phyloP scores from a whole-genome alignment of 2,797 vertebrate genomes.

The Poeciliopsis turneri region DNA sequence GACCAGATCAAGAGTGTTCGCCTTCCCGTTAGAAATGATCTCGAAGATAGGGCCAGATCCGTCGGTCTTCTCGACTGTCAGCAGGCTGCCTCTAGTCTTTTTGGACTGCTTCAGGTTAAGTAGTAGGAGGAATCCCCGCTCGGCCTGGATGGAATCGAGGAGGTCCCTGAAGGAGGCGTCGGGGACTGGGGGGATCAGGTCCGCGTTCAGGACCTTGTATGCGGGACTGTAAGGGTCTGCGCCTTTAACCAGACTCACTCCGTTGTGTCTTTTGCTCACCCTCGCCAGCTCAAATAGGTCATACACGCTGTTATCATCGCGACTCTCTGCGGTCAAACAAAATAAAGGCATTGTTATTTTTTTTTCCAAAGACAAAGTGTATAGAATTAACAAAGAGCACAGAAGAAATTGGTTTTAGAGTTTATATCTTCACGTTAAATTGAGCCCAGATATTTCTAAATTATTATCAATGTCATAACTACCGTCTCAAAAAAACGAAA shows the following conservation, averaged over 20 bases:
- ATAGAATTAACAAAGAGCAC: not conserved
- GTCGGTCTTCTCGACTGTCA: conserved; percentile 89
- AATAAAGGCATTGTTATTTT: conserved; percentile 1
- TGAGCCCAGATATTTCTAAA: not conserved
- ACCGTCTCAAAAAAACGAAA: not conserved
- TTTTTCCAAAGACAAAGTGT: too few relatives aligned
- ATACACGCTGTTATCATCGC: conserved; percentile 91
- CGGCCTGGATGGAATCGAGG: conserved; percentile 90
- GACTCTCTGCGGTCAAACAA: conserved; percentile 75
- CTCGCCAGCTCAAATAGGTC: conserved; percentile 91
- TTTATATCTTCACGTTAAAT: not conserved
- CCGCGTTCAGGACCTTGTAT: conserved; percentile 91
- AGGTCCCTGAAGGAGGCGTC: conserved; percentile 92
- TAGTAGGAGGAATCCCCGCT: conserved; percentile 94
- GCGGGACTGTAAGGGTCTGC: conserved; percentile 91
- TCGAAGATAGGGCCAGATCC: conserved; percentile 90
- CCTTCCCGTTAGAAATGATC: conserved; percentile 92
- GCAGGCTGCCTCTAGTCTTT: conserved; percentile 87
- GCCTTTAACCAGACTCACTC: conserved; percentile 91
- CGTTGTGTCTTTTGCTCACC: conserved; percentile 83
- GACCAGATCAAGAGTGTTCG: conserved; percentile 91
- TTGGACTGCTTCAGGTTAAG: conserved; percentile 92
- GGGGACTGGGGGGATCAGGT: conserved; percentile 89
- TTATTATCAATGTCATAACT: not conserved
- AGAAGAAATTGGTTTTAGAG: not conserved